Evolutionary conservation across 2,797 vertebrate genomes (phyloP).

Genomic region (Cuculus canorus): DNA sequence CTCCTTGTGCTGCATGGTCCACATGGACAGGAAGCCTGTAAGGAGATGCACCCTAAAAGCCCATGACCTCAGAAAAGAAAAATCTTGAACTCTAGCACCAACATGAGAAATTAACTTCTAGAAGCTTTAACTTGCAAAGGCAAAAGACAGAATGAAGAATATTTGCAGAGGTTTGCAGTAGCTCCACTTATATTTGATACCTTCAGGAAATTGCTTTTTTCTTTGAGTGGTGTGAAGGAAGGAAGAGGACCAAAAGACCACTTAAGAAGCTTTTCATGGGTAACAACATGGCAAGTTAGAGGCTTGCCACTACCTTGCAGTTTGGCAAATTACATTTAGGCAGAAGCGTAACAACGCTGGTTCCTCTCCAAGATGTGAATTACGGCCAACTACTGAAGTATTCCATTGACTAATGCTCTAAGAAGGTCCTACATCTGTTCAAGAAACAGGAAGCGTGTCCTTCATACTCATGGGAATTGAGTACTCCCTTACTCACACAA

Average conservation of each 20-base stretch:
- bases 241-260: not conserved
- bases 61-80: not conserved
- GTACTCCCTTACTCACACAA: not conserved
- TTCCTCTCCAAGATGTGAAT: not conserved
- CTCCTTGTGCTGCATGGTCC: not conserved
- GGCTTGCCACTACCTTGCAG: not conserved
- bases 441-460: not conserved
- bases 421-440: not conserved
- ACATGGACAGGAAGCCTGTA: not conserved
- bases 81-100: not conserved
- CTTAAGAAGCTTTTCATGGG: not conserved
- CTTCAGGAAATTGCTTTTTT: not conserved
- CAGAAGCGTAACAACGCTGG: not conserved
- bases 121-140: not conserved
- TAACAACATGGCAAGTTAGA: not conserved
- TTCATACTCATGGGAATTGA: not conserved
- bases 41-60: not conserved
- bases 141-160: not conserved
- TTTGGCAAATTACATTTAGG: not conserved
- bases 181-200: not conserved
- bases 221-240: not conserved
- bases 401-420: not conserved
- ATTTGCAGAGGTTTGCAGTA: not conserved
- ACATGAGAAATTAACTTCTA: not conserved
- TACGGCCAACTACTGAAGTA: not conserved